Evolutionary conservation across 2,888 invertebrate genomes (phyloP), one percentile per base, ranked within the genome.

Genomic region (Synergus laeviventris): DNA sequence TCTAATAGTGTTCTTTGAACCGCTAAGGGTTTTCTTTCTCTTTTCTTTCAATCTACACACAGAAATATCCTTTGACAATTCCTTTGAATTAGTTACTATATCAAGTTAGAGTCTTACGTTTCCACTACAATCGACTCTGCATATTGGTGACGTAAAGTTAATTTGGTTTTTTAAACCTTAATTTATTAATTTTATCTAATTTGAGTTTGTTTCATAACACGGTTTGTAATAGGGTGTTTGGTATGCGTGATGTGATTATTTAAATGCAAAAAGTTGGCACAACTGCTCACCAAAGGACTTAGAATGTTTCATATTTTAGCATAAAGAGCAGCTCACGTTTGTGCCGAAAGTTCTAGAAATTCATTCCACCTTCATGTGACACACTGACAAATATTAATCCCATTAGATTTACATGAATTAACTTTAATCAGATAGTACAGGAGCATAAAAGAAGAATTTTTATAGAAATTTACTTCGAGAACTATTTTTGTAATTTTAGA

Each of bases 191-290:
- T 49, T 3, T 49, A 70, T 70, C 31, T 49, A 70, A 70, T 70
- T 70, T 70, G 18, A 70, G 49, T 31, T 49, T 70, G 70, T 49
- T 70, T 42, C 49, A 31, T 45, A 49, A 70, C 49, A 49, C n/a
- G n/a, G 31, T 49, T 70, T 70, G 31, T 31, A 70, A 31, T 31
- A 24, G 31, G 31, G 70, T 70, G n/a, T 70, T 70, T 49, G 31
- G 16, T 36, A 36, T 49, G 45, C 70, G 49, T 31, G 49, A 70
- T 70, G 45, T 45, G 24, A 31, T 31, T 70, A 70, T 70, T 70
- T 70, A 70, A 70, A 70, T 70, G 70, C 70, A 70, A 70, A 70
- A 70, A 49, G 49, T 70, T 49, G n/a, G 21, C 70, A 45, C 70
- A 70, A 70, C 70, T 70, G 70, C 49, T 45, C 31, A 45, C 49